These are phyloP conservation scores for Proisotoma minuta DNA, from an alignment of 2,888 invertebrate genomes.

Conservation along the genomic window DNA sequence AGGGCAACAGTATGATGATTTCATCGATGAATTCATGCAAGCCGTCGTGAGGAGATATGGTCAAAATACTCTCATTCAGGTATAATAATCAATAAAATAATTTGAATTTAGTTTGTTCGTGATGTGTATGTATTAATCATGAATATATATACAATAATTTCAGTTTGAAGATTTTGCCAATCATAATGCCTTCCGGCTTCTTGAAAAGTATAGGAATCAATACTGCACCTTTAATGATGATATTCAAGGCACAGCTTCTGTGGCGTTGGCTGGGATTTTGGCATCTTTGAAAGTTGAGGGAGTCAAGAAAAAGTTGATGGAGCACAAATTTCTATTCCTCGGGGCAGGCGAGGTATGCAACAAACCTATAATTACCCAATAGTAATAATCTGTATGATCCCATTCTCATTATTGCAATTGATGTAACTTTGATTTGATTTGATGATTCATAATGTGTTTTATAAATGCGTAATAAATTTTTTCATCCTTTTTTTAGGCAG, in stretches of 20 bases:
- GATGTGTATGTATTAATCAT: no score
- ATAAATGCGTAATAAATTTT: neutral
- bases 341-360: conserved; percentile 85
- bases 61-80: conserved; percentile 75
- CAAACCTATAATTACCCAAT: neutral
- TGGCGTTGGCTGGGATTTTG: conserved; percentile 88
- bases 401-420: no score
- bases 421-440: neutral
- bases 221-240: conserved; percentile 99
- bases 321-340: conserved; percentile 86
- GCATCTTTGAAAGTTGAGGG: conserved; percentile 77
- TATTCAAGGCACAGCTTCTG: conserved; percentile 95
- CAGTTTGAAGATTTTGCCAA: conserved; percentile 99
- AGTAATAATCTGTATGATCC: neutral
- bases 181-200: conserved; percentile 87
- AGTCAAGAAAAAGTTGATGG: conserved; percentile 75
- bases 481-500: conserved; percentile 60
- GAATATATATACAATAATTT: no score
- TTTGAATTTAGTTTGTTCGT: neutral
- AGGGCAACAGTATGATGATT: conserved; percentile 81
- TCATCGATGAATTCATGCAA: conserved; percentile 95
- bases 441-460: neutral
- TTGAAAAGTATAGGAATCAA: conserved; percentile 79
- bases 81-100: conserved; percentile 30
- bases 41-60: conserved; percentile 80